A percentile compares a stretch with the other conserved stretches of the same genome.
These are phyloP conservation scores for Philereme vetulata DNA, from an alignment of 2,888 invertebrate genomes.

Conservation along the genomic window DNA sequence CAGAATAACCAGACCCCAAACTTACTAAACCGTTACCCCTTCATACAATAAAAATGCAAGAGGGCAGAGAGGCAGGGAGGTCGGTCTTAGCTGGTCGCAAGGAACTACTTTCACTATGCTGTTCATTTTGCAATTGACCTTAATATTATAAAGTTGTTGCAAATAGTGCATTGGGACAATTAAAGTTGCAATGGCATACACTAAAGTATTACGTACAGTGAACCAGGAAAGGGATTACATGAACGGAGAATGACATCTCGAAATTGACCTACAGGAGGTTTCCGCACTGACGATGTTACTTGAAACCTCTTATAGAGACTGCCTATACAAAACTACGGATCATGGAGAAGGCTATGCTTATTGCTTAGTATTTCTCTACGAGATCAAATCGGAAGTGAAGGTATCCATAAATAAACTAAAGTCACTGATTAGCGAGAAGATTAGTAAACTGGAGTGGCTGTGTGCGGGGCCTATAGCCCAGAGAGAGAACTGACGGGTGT, in stretches of 20 bases:
- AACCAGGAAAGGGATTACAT: slow-evolving; percentile 30
- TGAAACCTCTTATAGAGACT: too few relatives aligned
- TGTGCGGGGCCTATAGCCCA: too few relatives aligned
- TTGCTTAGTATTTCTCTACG: too few relatives aligned
- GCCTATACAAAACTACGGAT: too few relatives aligned
- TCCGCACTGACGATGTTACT: neutral
- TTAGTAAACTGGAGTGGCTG: too few relatives aligned
- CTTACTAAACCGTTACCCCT: slow-evolving; percentile 14
- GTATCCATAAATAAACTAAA: too few relatives aligned
- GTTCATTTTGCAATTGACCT: slow-evolving; percentile 67
- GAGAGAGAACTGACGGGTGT: too few relatives aligned
- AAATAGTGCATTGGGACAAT: slow-evolving; percentile 52
- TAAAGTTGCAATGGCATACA: slow-evolving; percentile 43
- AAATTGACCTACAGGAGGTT: neutral
- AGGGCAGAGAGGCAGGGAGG: slow-evolving; percentile 30
- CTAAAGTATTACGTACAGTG: slow-evolving; percentile 31
- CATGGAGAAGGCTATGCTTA: too few relatives aligned
- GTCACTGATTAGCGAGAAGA: too few relatives aligned
- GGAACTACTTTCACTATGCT: slow-evolving; percentile 64
- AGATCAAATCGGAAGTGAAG: too few relatives aligned
- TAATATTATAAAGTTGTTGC: slow-evolving; percentile 54
- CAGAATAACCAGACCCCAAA: slow-evolving; percentile 14
- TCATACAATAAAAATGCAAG: neutral
- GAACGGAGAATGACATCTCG: slow-evolving; percentile 10
- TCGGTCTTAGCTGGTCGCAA: slow-evolving; percentile 41